Conservation (phyloP, 2,797 vertebrate genomes). For the Trematomus bernacchii region DNA sequence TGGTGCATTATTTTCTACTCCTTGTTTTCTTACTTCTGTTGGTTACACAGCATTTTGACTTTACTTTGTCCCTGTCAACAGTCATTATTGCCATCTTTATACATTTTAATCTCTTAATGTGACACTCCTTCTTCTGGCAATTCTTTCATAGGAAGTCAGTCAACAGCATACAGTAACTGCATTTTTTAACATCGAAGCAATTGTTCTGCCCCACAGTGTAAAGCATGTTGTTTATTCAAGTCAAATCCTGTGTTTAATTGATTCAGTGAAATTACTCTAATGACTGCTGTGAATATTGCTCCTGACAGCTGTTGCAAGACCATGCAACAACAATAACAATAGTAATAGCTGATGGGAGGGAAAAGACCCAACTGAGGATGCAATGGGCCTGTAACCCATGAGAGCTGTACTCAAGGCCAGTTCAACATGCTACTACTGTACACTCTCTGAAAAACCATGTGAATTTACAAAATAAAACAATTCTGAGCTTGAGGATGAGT, state of each 20-base stretch:
- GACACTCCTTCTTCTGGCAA: slow-evolving; percentile 17
- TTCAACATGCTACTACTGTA: neutral
- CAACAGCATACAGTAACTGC: slow-evolving; percentile 43
- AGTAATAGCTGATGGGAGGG: slow-evolving; percentile 40
- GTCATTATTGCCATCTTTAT: neutral
- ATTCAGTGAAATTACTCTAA: slow-evolving; percentile 55
- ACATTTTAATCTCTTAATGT: slow-evolving; percentile 2
- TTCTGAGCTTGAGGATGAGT: neutral
- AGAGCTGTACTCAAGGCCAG: slow-evolving; percentile 24
- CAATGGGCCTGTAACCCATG: slow-evolving; percentile 37
- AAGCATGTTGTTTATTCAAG: slow-evolving; percentile 30
- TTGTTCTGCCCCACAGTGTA: slow-evolving; percentile 26
- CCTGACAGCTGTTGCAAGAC: slow-evolving; percentile 62
- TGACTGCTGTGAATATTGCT: slow-evolving; percentile 55
- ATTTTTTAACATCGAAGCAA: slow-evolving; percentile 32
- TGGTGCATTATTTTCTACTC: slow-evolving; percentile 13
- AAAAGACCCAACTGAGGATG: slow-evolving; percentile 39
- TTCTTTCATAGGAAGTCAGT: slow-evolving; percentile 17
- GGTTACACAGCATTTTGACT: slow-evolving; percentile 31
- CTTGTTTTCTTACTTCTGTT: slow-evolving; percentile 9
- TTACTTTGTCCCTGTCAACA: slow-evolving; percentile 14
- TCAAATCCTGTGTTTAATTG: slow-evolving; percentile 49
- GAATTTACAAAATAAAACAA: neutral
- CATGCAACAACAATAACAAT: slow-evolving; percentile 52
- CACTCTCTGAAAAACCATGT: neutral